Base-by-base conservation (phyloP, 23 tunicate species). In the Phallusia fumigata region DNA sequence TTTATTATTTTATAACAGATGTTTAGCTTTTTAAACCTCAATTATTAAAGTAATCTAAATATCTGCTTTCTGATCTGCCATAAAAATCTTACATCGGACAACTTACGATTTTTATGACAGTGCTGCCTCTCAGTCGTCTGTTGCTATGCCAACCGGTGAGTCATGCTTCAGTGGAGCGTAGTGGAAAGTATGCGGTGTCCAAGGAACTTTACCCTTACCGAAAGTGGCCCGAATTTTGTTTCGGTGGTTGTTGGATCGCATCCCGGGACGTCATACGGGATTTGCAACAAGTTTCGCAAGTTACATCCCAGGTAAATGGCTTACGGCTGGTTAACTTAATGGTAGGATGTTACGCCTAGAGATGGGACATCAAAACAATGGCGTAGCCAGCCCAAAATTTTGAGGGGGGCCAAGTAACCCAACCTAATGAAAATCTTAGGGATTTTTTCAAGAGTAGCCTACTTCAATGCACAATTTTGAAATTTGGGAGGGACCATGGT, bases 191-290 rank as follows among this genome's bases (percentile, higher is more conserved):
- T 50, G 79, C 45, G 19, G 88, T 90, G 22, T 18, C 85, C 19
- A 85, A 80, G 33, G 52, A 77, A 18, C 31, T 85, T 18, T 90
- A 85, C 86, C 32, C 45, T 19, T 76, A 22, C 33, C 77, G 76
- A n/a, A 77, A 26, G 35, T 90, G 89, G 95, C 95, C 95, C 1
- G 50, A 89, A 18, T 90, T 90, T 73, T 90, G 95, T 65, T 90
- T 90, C 65, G 95, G 95, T 11, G 95, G 95, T 21, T 79, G 81
- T 33, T 90, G 95, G 95, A 90, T 90, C 18, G 88, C 88, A 24
- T 85, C 95, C 19, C 75, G 30, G 52, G 95, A 90, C 78, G 95
- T 90, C 77, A 88, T 90, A 10, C 0, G 30, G 18, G 74, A 76
- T 51, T 77, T 90, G 35, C 85, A 73, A 30, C 36, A 75, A 35